Conservation (phyloP, 1,140 invertebrate species). For the Drosophila setifemur region DNA sequence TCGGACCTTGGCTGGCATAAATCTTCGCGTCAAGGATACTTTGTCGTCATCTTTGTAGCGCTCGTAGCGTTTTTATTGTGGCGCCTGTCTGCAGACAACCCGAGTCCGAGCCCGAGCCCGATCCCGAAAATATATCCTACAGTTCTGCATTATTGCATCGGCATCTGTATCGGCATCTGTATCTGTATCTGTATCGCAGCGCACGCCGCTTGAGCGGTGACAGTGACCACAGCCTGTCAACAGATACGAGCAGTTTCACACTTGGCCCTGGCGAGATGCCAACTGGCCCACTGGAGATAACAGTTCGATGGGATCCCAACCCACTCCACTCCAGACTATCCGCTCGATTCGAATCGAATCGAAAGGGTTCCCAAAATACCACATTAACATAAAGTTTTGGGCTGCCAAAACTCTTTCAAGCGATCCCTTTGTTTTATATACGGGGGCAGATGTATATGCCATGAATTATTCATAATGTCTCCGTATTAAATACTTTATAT, state of each 20-base stretch:
- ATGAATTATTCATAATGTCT: conserved; percentile 73
- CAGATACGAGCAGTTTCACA: conserved; percentile 82
- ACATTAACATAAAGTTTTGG: conserved; percentile 75
- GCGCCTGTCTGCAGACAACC: conserved; percentile 69
- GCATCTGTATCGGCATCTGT: no score
- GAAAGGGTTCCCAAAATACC: conserved; percentile 6
- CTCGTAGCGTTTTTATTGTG: conserved; percentile 76
- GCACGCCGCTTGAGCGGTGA: no score
- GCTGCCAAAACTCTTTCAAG: conserved; percentile 22
- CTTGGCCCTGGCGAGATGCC: conserved; percentile 52
- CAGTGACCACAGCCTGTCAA: conserved; percentile 79
- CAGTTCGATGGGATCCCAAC: conserved; percentile 19
- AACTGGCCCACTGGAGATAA: conserved; percentile 50
- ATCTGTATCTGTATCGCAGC: conserved; percentile 50
- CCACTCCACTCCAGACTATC: no score
- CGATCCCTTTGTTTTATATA: conserved; percentile 14
- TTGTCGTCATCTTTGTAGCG: conserved; percentile 77
- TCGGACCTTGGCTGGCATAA: conserved; percentile 52
- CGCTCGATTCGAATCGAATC: neutral
- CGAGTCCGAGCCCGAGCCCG: neutral
- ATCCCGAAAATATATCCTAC: conserved; percentile 28
- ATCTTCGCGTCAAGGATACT: conserved; percentile 79
- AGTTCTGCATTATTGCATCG: conserved; percentile 22
- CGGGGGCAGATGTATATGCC: conserved; percentile 35
- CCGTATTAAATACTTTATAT: conserved; percentile 75